Conservation (phyloP, 2,797 vertebrate species). For the Bovichtus diacanthus region DNA sequence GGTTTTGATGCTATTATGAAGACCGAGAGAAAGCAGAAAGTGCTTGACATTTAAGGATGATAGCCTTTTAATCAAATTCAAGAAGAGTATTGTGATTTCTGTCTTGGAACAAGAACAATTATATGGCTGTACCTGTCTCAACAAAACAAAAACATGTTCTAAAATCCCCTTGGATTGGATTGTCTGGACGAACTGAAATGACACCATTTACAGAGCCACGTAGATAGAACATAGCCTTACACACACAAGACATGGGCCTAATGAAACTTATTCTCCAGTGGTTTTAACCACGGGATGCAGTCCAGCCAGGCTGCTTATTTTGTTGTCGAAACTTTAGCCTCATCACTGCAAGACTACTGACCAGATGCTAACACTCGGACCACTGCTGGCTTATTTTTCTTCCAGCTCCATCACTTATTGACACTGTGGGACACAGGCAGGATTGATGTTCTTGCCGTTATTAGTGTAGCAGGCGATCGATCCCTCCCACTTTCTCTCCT, state of each 20-base stretch:
- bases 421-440: slow-evolving; percentile 51
- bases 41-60: slow-evolving; percentile 59
- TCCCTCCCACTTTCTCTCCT: slow-evolving; percentile 46
- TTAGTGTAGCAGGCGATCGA: slow-evolving; percentile 74
- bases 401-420: slow-evolving; percentile 68
- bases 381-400: slow-evolving; percentile 1
- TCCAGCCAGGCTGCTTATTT: neutral
- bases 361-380: slow-evolving; percentile 36
- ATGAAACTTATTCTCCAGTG: neutral
- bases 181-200: slow-evolving; percentile 4
- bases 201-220: slow-evolving; percentile 30
- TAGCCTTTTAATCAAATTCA: slow-evolving; percentile 52
- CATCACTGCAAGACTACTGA: slow-evolving; percentile 9
- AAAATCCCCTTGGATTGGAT: slow-evolving; percentile 33
- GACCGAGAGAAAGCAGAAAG: slow-evolving; percentile 9
- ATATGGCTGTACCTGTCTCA: neutral
- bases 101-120: slow-evolving; percentile 25
- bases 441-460: slow-evolving; percentile 72
- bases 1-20: slow-evolving; percentile 51
- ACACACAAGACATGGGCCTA: slow-evolving; percentile 8
- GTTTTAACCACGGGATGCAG: slow-evolving; percentile 11
- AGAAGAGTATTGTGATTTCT: slow-evolving; percentile 4
- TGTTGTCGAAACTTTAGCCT: slow-evolving; percentile 12
- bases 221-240: neutral
- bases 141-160: slow-evolving; percentile 10